A percentile compares a stretch with the other conserved stretches of the same genome.
phyloP scores from a whole-genome alignment of 2,797 vertebrate species.

The Simalia tracyae region DNA sequence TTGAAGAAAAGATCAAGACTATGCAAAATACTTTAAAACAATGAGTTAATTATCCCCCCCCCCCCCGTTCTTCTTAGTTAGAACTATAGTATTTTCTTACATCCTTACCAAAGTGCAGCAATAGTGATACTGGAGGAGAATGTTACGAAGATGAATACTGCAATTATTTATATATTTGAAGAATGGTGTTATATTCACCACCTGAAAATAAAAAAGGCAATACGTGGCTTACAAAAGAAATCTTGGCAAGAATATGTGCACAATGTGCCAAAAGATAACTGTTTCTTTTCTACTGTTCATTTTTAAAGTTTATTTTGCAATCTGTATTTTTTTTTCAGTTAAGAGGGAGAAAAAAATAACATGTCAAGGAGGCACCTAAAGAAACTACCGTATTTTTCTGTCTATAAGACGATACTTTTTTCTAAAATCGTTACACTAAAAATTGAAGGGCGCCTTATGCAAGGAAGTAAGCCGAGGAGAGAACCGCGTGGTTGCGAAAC shows the following conservation, averaged over 20 bases:
- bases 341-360: not conserved
- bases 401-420: not conserved
- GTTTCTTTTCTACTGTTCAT: not conserved
- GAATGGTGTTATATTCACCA: not conserved
- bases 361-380: not conserved
- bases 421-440: no score
- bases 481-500: no score
- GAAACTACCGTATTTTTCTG: not conserved
- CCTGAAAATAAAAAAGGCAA: not conserved
- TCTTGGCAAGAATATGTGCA: not conserved
- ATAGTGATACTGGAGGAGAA: not conserved
- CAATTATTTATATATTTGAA: constrained; percentile 5
- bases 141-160: constrained; percentile 2
- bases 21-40: not conserved
- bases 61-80: not conserved
- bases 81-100: not conserved
- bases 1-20: not conserved
- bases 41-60: not conserved
- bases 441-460: no score
- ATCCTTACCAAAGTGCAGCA: constrained; percentile 10
- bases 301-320: constrained; percentile 8
- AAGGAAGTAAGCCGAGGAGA: no score
- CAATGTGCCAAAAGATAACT: not conserved
- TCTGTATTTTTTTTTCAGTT: not conserved
- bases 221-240: not conserved